Conservation (phyloP, 2,888 invertebrate genomes). For the Acronicta psi region DNA sequence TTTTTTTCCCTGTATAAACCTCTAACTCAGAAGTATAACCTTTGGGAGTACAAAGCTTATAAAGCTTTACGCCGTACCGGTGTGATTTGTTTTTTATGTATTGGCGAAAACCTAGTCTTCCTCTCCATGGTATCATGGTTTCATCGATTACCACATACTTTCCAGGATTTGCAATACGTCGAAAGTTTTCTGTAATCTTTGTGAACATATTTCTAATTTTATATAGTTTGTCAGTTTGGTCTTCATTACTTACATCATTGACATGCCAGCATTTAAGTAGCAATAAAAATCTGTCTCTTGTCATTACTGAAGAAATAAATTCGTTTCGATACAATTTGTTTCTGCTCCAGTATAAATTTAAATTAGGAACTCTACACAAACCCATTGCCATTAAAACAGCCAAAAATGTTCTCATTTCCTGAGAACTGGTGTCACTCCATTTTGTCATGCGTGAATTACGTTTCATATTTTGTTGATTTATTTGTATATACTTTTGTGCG, state of each 20-base stretch:
- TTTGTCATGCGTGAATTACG: too few species aligned
- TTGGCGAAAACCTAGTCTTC: neutral
- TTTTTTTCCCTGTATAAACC: neutral
- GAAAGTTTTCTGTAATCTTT: neutral
- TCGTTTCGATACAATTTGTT: neutral
- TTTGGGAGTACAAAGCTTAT: neutral
- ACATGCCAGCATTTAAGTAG: slow-evolving; percentile 1
- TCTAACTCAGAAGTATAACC: neutral
- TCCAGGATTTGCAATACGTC: neutral
- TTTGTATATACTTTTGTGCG: too few species aligned
- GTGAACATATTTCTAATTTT: neutral
- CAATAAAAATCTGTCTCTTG: neutral
- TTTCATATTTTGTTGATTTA: too few species aligned
- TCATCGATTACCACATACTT: neutral
- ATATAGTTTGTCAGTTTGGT: neutral
- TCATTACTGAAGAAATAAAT: neutral
- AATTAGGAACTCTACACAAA: neutral
- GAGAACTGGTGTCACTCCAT: neutral
- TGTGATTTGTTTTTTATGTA: slow-evolving; percentile 1
- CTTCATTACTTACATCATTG: neutral
- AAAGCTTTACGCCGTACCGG: neutral
- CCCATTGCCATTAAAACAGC: neutral
- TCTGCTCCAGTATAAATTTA: neutral
- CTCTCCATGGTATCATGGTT: neutral
- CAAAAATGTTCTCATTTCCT: slow-evolving; percentile 1